Evolutionary conservation across 2,888 invertebrate species (phyloP).

Genomic region (Magallana nippona): DNA sequence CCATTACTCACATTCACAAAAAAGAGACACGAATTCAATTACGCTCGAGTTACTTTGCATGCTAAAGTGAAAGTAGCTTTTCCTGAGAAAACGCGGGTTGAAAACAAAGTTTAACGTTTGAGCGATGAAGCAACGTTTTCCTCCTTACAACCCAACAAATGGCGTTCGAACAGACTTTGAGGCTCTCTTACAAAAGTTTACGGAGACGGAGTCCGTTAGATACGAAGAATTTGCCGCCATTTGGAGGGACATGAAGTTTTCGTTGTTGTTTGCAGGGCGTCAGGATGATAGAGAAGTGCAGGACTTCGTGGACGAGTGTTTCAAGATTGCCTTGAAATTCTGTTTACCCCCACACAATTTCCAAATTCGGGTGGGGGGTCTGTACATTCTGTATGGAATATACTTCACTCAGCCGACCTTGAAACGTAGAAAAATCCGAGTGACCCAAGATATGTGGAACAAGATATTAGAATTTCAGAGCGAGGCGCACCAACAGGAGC

Average conservation of each 20-base stretch:
- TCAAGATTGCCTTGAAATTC: constrained; percentile 67
- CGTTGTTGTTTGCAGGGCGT: constrained; percentile 70
- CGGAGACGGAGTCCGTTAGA: constrained; percentile 68
- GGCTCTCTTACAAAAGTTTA: constrained; percentile 68
- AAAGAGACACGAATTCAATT: too few species aligned
- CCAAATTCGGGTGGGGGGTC: constrained; percentile 73
- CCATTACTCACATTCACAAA: too few species aligned
- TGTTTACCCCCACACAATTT: constrained; percentile 73
- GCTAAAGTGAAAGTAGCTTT: constrained; percentile 2
- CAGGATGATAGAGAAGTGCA: constrained; percentile 69
- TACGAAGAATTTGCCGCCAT: constrained; percentile 73
- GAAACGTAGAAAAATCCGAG: constrained; percentile 72
- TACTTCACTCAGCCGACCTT: constrained; percentile 71
- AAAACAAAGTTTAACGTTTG: neutral
- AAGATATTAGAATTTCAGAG: constrained; percentile 63
- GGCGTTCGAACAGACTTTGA: constrained; percentile 73
- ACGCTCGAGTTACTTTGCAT: too few species aligned
- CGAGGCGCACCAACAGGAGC: constrained; percentile 68
- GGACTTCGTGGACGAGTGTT: constrained; percentile 74
- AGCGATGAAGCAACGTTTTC: neutral
- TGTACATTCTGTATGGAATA: constrained; percentile 75
- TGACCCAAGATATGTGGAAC: constrained; percentile 68
- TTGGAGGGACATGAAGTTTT: constrained; percentile 72
- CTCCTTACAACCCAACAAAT: constrained; percentile 57
- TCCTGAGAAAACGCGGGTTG: neutral